Conservation (phyloP, 1,140 invertebrate species). For the Hyphantria cunea region DNA sequence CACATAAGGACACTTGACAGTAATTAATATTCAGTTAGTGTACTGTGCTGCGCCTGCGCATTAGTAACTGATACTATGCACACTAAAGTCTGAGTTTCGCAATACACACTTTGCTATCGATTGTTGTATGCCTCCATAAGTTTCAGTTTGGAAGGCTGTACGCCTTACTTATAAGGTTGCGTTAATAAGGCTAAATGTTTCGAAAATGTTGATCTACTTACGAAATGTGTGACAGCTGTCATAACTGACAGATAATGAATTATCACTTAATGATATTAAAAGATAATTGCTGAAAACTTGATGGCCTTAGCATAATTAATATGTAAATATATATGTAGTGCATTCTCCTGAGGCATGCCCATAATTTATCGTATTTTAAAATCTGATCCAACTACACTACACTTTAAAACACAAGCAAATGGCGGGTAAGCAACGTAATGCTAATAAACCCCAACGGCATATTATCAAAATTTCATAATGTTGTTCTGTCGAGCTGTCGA, state of each 20-base stretch:
- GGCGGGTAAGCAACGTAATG: too few relatives aligned
- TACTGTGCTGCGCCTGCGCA: constrained; percentile 35
- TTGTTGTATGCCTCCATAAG: constrained; percentile 17
- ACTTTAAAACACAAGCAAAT: too few relatives aligned
- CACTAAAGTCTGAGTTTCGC: constrained; percentile 16
- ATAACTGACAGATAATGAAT: not conserved
- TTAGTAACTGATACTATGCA: constrained; percentile 21
- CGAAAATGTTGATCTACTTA: constrained; percentile 3
- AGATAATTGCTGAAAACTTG: too few relatives aligned
- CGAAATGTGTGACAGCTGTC: not conserved
- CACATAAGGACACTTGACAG: constrained; percentile 20
- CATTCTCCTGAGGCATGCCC: too few relatives aligned
- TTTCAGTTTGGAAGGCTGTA: constrained; percentile 14
- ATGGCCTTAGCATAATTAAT: too few relatives aligned
- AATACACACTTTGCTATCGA: constrained; percentile 9
- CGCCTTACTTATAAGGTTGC: not conserved
- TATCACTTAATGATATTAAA: too few relatives aligned
- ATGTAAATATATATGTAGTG: too few relatives aligned
- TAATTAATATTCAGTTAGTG: constrained; percentile 55
- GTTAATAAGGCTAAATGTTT: constrained; percentile 1
- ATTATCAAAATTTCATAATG: too few relatives aligned
- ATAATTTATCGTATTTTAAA: too few relatives aligned
- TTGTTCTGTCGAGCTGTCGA: too few relatives aligned
- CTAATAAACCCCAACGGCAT: too few relatives aligned
- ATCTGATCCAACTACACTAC: too few relatives aligned